Conservation (phyloP, 2,888 invertebrate genomes). For the Eupithecia inturbata region DNA sequence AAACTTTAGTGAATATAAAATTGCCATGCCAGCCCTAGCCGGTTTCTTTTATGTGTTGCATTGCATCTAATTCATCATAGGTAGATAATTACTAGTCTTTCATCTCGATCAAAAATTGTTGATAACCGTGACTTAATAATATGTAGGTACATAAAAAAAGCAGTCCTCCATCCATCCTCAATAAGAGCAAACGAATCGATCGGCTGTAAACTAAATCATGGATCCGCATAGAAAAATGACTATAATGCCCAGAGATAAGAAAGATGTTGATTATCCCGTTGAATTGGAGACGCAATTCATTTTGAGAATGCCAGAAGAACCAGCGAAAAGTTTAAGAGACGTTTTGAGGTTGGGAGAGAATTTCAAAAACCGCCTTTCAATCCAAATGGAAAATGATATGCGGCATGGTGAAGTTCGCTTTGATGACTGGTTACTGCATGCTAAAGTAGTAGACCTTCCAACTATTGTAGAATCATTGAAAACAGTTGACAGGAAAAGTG, state of each 20-base stretch:
- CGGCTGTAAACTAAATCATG: slow-evolving; percentile 9
- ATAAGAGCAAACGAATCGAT: neutral
- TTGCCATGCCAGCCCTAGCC: neutral
- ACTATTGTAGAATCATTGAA: slow-evolving; percentile 96
- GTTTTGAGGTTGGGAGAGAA: slow-evolving; percentile 90
- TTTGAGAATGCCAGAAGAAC: slow-evolving; percentile 91
- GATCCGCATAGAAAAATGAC: slow-evolving; percentile 30
- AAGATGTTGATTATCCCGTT: slow-evolving; percentile 80
- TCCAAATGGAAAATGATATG: slow-evolving; percentile 95
- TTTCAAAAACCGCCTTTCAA: slow-evolving; percentile 92
- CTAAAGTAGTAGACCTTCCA: slow-evolving; percentile 96
- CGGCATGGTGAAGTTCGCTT: slow-evolving; percentile 94
- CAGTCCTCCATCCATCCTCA: neutral
- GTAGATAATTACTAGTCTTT: neutral
- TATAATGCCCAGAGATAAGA: slow-evolving; percentile 70
- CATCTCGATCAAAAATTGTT: neutral
- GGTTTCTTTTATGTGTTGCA: neutral
- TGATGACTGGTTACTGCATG: slow-evolving; percentile 94
- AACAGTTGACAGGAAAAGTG: slow-evolving; percentile 97
- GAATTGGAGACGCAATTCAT: slow-evolving; percentile 94
- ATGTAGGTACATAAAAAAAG: neutral
- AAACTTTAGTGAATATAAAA: neutral
- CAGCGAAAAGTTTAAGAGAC: slow-evolving; percentile 89
- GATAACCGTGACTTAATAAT: neutral
- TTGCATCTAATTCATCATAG: neutral